Percentiles rank a stretch among this genome's conserved stretches.
Conservation (phyloP, 2,113 vertebrate genomes). For the Noctilio leporinus region DNA sequence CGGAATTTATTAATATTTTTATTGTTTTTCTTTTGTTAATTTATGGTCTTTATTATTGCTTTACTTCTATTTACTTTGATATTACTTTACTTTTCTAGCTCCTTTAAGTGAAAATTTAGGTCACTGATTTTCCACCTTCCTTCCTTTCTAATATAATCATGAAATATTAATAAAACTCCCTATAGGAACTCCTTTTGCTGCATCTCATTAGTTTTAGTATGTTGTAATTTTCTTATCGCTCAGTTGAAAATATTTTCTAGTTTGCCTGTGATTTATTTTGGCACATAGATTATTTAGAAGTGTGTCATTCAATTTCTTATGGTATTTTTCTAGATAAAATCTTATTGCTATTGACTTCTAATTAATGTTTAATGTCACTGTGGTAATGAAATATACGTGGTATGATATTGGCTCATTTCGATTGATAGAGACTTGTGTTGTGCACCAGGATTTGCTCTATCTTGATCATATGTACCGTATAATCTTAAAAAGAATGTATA, state of each 20-base stretch:
- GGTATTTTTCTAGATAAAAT: background rate
- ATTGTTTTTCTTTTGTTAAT: background rate
- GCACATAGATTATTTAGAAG: background rate
- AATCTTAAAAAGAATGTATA: background rate
- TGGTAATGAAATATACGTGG: background rate
- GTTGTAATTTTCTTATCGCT: background rate
- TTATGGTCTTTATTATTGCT: background rate
- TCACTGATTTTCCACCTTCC: background rate
- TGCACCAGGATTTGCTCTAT: background rate
- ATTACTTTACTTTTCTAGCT: background rate
- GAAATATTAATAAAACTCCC: background rate
- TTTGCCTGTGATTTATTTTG: background rate
- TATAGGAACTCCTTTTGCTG: background rate
- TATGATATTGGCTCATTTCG: background rate
- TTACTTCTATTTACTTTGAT: background rate
- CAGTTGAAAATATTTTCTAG: conserved; percentile 5
- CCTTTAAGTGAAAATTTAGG: background rate
- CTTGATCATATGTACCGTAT: background rate
- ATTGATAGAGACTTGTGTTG: background rate
- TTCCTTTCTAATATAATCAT: background rate
- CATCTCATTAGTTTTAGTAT: background rate
- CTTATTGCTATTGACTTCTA: background rate
- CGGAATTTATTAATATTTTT: background rate
- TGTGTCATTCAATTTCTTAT: background rate
- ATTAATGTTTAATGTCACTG: background rate